Base-by-base conservation (phyloP, 2,888 invertebrate genomes). In the Marasmarcha lunaedactyla region DNA sequence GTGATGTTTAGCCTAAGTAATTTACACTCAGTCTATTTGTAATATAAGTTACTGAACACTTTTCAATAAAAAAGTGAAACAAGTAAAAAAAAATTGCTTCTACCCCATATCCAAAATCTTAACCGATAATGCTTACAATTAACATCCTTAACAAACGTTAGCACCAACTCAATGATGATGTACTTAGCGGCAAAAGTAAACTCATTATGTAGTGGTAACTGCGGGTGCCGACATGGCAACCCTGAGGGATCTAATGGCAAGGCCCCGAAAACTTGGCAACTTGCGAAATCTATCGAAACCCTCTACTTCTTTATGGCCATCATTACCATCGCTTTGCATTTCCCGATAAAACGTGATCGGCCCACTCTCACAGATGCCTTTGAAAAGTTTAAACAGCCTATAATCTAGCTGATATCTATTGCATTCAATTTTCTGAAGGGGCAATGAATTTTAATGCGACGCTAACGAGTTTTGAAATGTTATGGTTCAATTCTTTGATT, bases 301-400 rank as follows among this genome's bases (percentile, higher is more conserved):
- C 57, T 54, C 63, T 62, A 63, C 63, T 73, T 78, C 79, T 79
- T 81, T 81, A 81, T 70, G 79, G 62, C 70, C 48, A 50, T 74
- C 81, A 81, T 81, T 81, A 81, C 77, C 78, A 72, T 71, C 72
- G 67, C 61, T 65, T 66, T 62, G 65, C 72, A 68, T 70, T 72
- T 64, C 30, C 63, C 78, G 76, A 78, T 78, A 76, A 77, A 79
- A 79, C 77, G 78, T 78, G 78, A 64, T 67, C 60, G 63, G 57
- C 61, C 59, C 59, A 71, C 70, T 77, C 69, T 66, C 73, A 76
- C 68, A 69, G 63, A 65, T 64, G 62, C 71, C 71, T 55, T 57
- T 53, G 48, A 50, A 48, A 70, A 71, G 59, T 77, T 78, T 63
- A 63, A 64, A 69, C 57, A 62, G 60, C 59, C 65, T 61, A 65